Evolutionary conservation across 2,888 invertebrate genomes (phyloP).

Genomic region (Rotaria macrura): DNA sequence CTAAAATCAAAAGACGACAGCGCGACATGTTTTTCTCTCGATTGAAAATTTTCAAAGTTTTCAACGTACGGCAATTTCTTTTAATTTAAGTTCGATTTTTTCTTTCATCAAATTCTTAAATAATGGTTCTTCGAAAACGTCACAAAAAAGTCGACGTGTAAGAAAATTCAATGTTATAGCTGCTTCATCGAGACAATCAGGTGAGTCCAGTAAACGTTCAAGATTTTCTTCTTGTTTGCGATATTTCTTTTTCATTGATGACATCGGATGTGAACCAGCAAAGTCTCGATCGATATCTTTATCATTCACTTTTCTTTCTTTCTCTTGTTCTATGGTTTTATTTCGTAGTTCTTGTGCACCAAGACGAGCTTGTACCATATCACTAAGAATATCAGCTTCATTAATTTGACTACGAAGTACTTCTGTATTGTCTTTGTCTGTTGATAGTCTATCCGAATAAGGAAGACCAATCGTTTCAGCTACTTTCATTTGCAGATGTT

Average conservation of each 20-base stretch:
- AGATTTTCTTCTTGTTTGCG: slow-evolving; percentile 4
- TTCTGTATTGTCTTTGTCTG: neutral
- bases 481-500: neutral
- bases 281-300: neutral
- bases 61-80: slow-evolving; percentile 6
- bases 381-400: neutral
- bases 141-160: neutral
- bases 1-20: neutral
- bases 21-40: neutral
- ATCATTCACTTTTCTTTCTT: neutral
- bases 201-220: neutral
- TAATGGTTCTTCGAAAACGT: slow-evolving; percentile 4
- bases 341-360: neutral
- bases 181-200: slow-evolving; percentile 6
- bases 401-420: neutral
- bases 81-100: slow-evolving; percentile 11
- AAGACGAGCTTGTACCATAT: neutral
- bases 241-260: neutral
- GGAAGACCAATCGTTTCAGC: neutral
- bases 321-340: neutral
- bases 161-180: neutral
- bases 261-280: neutral
- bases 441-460: neutral
- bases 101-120: slow-evolving; percentile 17
- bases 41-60: too few species aligned